Percentiles rank a stretch among this genome's conserved stretches.
These are phyloP conservation scores for Toxotes jaculatrix DNA, from an alignment of 2,113 vertebrate genomes.

Conservation along the genomic window DNA sequence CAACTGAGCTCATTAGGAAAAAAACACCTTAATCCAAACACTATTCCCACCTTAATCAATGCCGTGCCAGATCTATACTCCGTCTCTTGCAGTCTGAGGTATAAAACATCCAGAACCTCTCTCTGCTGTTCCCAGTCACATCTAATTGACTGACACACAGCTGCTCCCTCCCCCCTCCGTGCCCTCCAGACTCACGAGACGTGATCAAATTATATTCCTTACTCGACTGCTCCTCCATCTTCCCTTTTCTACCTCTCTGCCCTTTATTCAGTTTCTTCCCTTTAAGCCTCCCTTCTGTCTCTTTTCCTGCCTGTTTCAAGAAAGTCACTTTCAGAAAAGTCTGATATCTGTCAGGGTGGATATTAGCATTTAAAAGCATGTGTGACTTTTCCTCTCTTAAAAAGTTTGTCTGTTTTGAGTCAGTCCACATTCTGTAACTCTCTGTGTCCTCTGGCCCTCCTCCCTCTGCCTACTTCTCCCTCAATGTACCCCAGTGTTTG, in stretches of 20 bases:
- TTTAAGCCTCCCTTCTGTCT: conserved; percentile 23
- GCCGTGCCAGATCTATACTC: conserved; percentile 22
- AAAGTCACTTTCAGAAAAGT: neutral
- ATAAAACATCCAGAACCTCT: conserved; percentile 21
- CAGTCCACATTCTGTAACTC: conserved; percentile 51
- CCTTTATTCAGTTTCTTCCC: conserved; percentile 42
- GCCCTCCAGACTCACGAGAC: conserved; percentile 69
- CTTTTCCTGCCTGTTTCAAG: neutral
- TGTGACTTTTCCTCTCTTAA: conserved; percentile 33
- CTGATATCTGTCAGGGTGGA: conserved; percentile 18
- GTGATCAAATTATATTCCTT: conserved; percentile 72
- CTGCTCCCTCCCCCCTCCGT: conserved; percentile 28
- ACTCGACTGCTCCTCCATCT: conserved; percentile 44
- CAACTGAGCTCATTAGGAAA: conserved; percentile 10
- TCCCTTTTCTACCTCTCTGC: conserved; percentile 29
- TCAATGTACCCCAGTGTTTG: conserved; percentile 74
- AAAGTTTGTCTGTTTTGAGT: conserved; percentile 44
- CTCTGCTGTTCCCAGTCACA: conserved; percentile 40
- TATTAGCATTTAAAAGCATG: conserved; percentile 19
- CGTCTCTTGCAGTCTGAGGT: neutral
- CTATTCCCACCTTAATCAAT: conserved; percentile 39
- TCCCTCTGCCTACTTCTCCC: conserved; percentile 30
- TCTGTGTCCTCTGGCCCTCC: conserved; percentile 31
- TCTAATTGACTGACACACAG: conserved; percentile 51
- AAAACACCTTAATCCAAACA: conserved; percentile 19